Evolutionary conservation across 2,113 vertebrate species (phyloP).

Genomic region (Entelurus aequoreus): DNA sequence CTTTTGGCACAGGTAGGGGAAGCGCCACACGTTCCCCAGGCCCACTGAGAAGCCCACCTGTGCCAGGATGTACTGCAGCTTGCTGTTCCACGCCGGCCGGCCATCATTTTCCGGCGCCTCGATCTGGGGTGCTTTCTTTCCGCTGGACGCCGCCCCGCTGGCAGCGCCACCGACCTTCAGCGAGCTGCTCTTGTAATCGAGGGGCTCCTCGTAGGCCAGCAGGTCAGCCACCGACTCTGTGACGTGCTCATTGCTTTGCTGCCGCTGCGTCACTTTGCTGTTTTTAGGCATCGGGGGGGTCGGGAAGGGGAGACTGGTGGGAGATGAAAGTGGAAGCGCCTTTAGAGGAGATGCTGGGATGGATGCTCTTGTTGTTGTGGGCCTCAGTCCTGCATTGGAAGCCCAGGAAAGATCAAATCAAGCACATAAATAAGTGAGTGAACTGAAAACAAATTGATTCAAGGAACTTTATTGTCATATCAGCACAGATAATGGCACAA

Average conservation of each 20-base stretch:
- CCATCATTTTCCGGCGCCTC: conserved; percentile 82
- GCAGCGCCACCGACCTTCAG: conserved; percentile 69
- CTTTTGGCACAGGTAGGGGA: conserved; percentile 98
- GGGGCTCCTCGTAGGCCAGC: conserved; percentile 87
- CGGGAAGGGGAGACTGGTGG: conserved; percentile 4
- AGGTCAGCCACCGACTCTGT: conserved; percentile 96
- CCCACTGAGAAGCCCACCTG: conserved; percentile 98
- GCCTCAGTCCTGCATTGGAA: conserved; percentile 39
- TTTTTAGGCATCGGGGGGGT: conserved; percentile 64
- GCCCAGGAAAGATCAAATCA: conserved; percentile 2
- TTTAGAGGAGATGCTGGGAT: conserved; percentile 10
- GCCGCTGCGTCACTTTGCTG: conserved; percentile 86
- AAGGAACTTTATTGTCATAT: too few relatives aligned
- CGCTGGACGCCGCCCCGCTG: neutral
- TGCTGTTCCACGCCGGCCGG: conserved; percentile 95
- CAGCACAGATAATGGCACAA: too few relatives aligned
- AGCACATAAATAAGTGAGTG: neutral
- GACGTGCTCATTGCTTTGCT: conserved; percentile 92
- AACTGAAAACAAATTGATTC: too few relatives aligned
- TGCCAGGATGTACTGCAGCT: conserved; percentile 95
- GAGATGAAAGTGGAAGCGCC: conserved; percentile 1
- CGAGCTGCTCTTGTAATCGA: conserved; percentile 90
- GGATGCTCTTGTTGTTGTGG: conserved; percentile 16
- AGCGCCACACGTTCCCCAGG: conserved; percentile 96
- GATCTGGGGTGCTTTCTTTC: conserved; percentile 76